Evolutionary conservation across 2,113 vertebrate genomes (phyloP), one percentile per base, ranked within the genome.

Genomic region (Xenus cinereus): DNA sequence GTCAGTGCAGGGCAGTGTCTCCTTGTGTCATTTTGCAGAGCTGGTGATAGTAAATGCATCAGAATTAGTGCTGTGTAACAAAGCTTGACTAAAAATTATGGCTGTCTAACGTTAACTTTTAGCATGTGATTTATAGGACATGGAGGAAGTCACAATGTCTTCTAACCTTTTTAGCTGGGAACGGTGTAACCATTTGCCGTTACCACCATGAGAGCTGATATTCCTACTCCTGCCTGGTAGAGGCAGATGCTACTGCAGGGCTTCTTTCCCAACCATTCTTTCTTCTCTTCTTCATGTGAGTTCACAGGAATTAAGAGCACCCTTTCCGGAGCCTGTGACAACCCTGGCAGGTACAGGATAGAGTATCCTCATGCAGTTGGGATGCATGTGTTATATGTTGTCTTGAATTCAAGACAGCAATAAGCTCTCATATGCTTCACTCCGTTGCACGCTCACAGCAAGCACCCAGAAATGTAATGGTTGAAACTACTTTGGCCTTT

Each of bases 371-470:
- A 26, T 19, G n/a, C 20, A 9, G 15, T 4, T 45, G 33, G 63
- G 28, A 12, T 35, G 15, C 9, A 0, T 0, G 6, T 33, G 24
- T 66, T 45, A 12, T 0, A 3, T 3, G 0, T 50, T 41, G 10
- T 35, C 30, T 54, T 43, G 48, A 79, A 17, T 48, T 76, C n/a
- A 54, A 10, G 67, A 57, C 11, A 22, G 18, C 2, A 0, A 9
- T 30, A 27, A 35, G 27, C 13, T 67, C 53, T 63, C 27, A 4
- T 4, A 0, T 56, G 27, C 45, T 62, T 84, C 22, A 30, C 51
- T 4, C 30, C 68, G 37, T 78, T 89, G 35, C 13, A 4, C 13
- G 33, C 39, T 92, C 0, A 0, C 79, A 89, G 43, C 68, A 75
- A 41, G 85, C 39, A 57, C 26, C 15, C 35, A 56, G 30, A 45